These are phyloP conservation scores for Drosophila yooni DNA, from an alignment of 2,888 invertebrate genomes.

Conservation along the genomic window DNA sequence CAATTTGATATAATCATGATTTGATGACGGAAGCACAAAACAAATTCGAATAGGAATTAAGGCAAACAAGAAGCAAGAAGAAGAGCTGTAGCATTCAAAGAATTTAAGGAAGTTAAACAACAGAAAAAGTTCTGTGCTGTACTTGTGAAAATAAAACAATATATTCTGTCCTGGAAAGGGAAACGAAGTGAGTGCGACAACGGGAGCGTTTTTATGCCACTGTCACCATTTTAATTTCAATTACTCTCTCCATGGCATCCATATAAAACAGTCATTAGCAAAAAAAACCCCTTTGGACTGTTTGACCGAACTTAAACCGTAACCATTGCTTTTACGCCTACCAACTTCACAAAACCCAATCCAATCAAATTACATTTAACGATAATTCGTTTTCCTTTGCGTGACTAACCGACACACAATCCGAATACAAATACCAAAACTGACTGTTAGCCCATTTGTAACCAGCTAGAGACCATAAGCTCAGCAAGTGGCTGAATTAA, in stretches of 20 bases:
- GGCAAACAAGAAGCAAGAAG: neutral
- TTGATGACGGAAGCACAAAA: neutral
- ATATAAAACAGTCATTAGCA: constrained; percentile 9
- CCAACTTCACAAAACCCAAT: constrained; percentile 4
- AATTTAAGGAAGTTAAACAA: neutral
- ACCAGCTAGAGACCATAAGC: constrained; percentile 16
- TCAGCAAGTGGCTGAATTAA: constrained; percentile 2
- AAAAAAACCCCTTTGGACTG: constrained; percentile 1
- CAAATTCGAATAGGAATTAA: neutral
- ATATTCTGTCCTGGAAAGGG: neutral
- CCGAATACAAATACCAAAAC: constrained; percentile 39
- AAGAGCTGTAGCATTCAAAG: neutral
- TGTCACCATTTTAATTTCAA: constrained; percentile 2
- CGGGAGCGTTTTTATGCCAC: neutral
- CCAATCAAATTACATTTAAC: constrained; percentile 21
- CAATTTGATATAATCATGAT: constrained; percentile 3
- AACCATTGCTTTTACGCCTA: constrained; percentile 9
- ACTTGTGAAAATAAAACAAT: neutral
- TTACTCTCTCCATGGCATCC: neutral
- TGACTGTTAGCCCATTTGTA: constrained; percentile 9
- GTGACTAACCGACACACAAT: constrained; percentile 47
- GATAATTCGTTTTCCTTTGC: constrained; percentile 38
- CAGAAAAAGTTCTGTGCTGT: rapidly evolving
- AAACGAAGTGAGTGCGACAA: neutral
- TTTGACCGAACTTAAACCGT: neutral